Conservation (phyloP, 2,113 vertebrate genomes). For the Geococcyx californianus region DNA sequence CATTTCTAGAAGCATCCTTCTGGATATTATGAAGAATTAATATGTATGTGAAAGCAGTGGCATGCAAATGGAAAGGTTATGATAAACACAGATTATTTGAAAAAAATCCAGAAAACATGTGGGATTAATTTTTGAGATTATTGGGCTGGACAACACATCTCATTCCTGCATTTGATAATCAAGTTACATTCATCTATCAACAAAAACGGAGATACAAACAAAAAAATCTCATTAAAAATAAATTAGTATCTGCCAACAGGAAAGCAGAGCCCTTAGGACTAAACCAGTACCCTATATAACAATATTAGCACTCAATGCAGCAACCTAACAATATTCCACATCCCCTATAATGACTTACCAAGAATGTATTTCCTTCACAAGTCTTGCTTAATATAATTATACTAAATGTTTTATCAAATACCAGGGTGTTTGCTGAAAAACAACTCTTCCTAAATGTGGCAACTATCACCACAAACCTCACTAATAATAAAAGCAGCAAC, state of each 20-base stretch:
- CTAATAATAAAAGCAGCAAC: neutral
- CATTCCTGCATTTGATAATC: neutral
- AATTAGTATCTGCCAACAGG: neutral
- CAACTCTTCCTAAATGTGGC: neutral
- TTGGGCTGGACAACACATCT: neutral
- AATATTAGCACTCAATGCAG: neutral
- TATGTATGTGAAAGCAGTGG: neutral
- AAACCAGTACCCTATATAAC: neutral
- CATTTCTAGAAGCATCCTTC: neutral
- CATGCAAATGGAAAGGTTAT: neutral
- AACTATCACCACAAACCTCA: neutral
- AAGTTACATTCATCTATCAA: neutral
- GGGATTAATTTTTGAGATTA: neutral
- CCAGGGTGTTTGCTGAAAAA: neutral
- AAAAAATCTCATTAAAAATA: neutral
- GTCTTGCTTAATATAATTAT: neutral
- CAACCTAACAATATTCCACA: neutral
- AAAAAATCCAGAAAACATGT: neutral
- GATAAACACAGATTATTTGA: neutral
- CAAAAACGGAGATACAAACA: neutral
- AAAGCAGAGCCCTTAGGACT: neutral
- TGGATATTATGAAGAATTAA: neutral
- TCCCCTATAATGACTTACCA: neutral
- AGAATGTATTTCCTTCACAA: neutral
- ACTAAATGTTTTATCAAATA: neutral